Base-by-base conservation (phyloP, 1,140 invertebrate species). In the Geopemphigus sp. region DNA sequence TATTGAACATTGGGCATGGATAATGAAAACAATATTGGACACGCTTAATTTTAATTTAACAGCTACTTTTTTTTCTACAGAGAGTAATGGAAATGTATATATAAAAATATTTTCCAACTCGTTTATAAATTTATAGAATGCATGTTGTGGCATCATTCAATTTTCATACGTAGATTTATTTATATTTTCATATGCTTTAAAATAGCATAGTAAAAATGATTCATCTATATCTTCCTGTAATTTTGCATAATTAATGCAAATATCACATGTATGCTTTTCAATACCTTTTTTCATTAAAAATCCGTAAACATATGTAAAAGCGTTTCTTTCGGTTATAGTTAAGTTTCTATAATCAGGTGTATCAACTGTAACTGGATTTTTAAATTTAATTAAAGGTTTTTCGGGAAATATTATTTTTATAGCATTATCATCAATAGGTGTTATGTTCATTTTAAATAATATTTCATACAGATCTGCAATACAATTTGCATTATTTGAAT, bases 231-330 rank as follows among this genome's bases (percentile, higher is more conserved):
- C 11, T 10, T 66, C 29, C 29, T 61, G 59, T 29, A 14, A 17
- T 61, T 29, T 61, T 1, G 26, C 26, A 61, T 61, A 29, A 8
- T 61, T 15, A 17, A 29, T 61, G 29, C 15, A 61, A 61, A 61
- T 15, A 29, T 61, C 5, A 15, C 14, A 61, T 29, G 12, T 61
- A 29, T 29, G 59, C 11, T 17, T 59, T 24, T 59, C 56, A 19
- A 61, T 29, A 61, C 15, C n/a, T 61, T 61, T 61, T 61, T 61
- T 61, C 26, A 61, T 61, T 29, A 61, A 17, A n/a, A 61, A 29
- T 22, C 15, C 59, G n/a, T n/a, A n/a, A n/a, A 61, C 59, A 29
- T 61, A 26, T 6, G 6, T 29, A 26, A 29, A 61, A 14, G 59
- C 26, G 19, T 59, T 61, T 61, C 29, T 26, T 15, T 61, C 24